Evolutionary conservation across 2,797 vertebrate species (phyloP).

Genomic region (Pseudochirops corinnae): DNA sequence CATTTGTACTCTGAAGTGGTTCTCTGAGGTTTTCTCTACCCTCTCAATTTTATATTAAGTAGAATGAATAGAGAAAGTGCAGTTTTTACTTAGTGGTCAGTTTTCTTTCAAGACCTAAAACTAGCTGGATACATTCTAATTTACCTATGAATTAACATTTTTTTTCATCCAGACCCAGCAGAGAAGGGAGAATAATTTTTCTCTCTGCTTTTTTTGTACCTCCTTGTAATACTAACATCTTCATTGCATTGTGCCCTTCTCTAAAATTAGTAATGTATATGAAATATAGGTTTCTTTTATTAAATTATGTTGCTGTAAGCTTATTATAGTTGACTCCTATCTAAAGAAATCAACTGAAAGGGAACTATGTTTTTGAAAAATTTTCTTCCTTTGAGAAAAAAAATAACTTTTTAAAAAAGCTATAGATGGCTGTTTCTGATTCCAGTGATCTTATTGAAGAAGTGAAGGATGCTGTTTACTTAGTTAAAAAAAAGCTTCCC

Average conservation of each 20-base stretch:
- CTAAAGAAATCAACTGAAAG: conserved; percentile 36
- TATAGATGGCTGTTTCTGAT: background rate
- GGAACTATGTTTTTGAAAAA: conserved; percentile 7
- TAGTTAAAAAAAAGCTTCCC: conserved; percentile 18
- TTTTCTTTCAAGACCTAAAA: background rate
- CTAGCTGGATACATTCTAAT: background rate
- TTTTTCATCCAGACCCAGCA: background rate
- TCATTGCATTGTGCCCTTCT: conserved; percentile 10
- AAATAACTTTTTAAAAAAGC: conserved; percentile 1
- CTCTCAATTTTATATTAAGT: background rate
- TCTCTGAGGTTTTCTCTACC: background rate
- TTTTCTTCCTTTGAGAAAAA: background rate
- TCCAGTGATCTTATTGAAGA: background rate
- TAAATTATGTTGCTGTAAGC: background rate
- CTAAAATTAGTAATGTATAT: conserved; percentile 28
- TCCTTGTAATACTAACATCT: conserved; percentile 12
- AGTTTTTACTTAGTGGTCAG: background rate
- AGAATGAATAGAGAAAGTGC: background rate
- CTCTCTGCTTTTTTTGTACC: conserved; percentile 30
- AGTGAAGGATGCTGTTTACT: background rate
- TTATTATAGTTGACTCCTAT: conserved; percentile 21
- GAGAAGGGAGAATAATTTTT: background rate
- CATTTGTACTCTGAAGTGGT: background rate
- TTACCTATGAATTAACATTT: background rate
- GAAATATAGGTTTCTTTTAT: conserved; percentile 27